Conservation (phyloP, 2,888 invertebrate species). For the Agrochola macilenta region DNA sequence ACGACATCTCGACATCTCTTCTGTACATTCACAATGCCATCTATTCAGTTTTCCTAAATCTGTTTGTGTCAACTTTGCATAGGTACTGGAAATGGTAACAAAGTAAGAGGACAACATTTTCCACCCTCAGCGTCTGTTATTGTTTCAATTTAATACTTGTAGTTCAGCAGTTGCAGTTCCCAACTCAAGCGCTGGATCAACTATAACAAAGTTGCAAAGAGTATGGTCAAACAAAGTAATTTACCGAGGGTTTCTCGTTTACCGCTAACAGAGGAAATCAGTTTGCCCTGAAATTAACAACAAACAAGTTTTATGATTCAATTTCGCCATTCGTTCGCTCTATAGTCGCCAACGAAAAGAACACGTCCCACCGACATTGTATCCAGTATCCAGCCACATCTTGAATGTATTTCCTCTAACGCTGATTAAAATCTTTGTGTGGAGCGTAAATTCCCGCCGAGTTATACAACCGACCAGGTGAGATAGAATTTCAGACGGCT, state of each 20-base stretch:
- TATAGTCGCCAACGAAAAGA: slow-evolving; percentile 19
- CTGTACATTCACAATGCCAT: not conserved
- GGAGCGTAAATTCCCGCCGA: slow-evolving; percentile 32
- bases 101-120: slow-evolving; percentile 23
- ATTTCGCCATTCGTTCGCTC: slow-evolving; percentile 38
- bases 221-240: slow-evolving; percentile 39
- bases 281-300: slow-evolving; percentile 49
- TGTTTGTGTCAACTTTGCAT: slow-evolving; percentile 24
- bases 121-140: not conserved
- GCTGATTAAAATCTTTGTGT: slow-evolving; percentile 39
- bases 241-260: slow-evolving; percentile 17
- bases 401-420: slow-evolving; percentile 38
- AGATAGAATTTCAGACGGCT: slow-evolving; percentile 64
- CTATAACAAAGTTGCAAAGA: slow-evolving; percentile 37
- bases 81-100: slow-evolving; percentile 6
- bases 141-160: slow-evolving; percentile 41
- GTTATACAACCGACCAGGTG: slow-evolving; percentile 56
- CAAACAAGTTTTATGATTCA: slow-evolving; percentile 57
- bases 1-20: not conserved
- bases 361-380: slow-evolving; percentile 14
- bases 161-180: slow-evolving; percentile 32
- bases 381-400: slow-evolving; percentile 31
- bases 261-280: slow-evolving; percentile 26
- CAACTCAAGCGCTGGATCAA: slow-evolving; percentile 17
- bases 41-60: slow-evolving; percentile 23